Base-by-base conservation (phyloP, 2,888 invertebrate genomes). In the Synergus itoensis region DNA sequence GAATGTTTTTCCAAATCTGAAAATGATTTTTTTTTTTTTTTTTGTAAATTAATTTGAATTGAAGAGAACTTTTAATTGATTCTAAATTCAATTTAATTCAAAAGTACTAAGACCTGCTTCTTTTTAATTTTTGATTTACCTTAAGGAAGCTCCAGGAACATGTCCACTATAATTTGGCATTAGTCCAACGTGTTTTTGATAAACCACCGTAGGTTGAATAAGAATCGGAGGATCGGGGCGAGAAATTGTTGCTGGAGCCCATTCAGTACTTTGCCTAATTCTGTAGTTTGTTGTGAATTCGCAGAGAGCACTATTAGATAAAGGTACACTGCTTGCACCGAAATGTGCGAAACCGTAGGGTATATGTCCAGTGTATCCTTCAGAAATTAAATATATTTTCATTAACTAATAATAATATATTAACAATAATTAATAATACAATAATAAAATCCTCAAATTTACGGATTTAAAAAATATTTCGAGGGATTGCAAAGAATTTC, bases 91-190 rank as follows among this genome's bases (percentile, higher is more conserved):
- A 2, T 28, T 28, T 0, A 28, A 28, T 28, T 28, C 28, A 28
- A 28, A 3, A 28, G 28, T 28, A 28, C 28, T 3, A 28, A 28
- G 28, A 28, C 28, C 28, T 28, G n/a, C 28, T 28, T 28, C 28
- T 28, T 28, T 28, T 28, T 28, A 28, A 28, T 28, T 28, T 28
- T 3, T 28, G 2, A 28, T 28, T 89, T 90, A 95, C 95, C 96
- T 95, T 92, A 95, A 96, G 86, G 94, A 93, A 79, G 93, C 94
- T 21, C 97, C 97, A 0, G 96, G 97, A 77, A 97, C 95, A 88
- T 97, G 96, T 0, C 96, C 97, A 2, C 94, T 94, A 91, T 97
- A 97, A 91, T 95, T 96, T 1, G 97, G 96, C 84, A 96, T 90
- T 93, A 96, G 94, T 7, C 96, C 96, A 57, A 95, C 94, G 85